Conservation (phyloP, 2,797 vertebrate species). For the Chrysocyon brachyurus region DNA sequence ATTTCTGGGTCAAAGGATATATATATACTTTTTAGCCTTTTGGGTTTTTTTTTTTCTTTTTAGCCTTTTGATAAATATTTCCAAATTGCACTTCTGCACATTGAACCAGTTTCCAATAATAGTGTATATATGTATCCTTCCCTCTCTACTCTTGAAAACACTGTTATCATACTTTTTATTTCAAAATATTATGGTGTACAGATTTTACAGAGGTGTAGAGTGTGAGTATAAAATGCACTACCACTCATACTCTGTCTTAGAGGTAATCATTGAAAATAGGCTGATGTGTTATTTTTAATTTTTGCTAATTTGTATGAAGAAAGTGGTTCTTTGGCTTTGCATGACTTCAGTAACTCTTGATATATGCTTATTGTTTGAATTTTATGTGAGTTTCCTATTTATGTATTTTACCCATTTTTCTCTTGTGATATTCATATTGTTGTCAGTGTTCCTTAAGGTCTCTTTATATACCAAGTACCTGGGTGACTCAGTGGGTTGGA, state of each 20-base stretch:
- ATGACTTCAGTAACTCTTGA: neutral
- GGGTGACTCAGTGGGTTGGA: neutral
- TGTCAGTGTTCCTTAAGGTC: neutral
- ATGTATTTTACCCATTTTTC: neutral
- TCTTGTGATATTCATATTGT: neutral
- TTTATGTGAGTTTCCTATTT: neutral
- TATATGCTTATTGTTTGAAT: neutral
- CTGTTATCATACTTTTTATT: neutral
- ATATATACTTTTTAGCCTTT: neutral
- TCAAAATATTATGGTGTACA: neutral
- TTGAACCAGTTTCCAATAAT: neutral
- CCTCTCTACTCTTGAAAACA: neutral
- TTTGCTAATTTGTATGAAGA: neutral
- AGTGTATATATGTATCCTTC: neutral
- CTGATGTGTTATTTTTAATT: neutral
- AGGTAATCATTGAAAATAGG: neutral
- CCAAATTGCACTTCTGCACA: neutral
- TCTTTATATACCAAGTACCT: neutral
- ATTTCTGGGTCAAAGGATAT: neutral
- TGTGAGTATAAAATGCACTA: neutral
- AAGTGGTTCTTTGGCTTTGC: neutral
- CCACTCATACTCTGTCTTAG: neutral
- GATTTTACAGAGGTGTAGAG: neutral
- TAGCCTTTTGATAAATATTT: neutral
- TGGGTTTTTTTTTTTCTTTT: neutral